phyloP scores from a whole-genome alignment of 2,113 vertebrate genomes.

The Empidonax alnorum region DNA sequence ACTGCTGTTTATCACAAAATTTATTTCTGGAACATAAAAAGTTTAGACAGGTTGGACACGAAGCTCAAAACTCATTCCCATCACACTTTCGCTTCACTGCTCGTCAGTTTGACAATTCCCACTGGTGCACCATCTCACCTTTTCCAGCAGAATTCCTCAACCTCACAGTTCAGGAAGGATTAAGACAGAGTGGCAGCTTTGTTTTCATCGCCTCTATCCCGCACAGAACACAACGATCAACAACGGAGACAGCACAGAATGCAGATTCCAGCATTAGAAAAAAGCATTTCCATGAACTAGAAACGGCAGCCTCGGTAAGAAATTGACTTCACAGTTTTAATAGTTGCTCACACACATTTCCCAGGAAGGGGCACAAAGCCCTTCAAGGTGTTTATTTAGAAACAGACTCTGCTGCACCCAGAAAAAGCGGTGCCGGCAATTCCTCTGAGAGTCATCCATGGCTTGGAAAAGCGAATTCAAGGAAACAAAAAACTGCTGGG shows the following conservation, averaged over 20 bases:
- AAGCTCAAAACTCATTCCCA: neutral
- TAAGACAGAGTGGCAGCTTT: constrained; percentile 14
- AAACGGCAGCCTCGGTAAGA: constrained; percentile 22
- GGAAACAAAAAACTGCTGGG: constrained; percentile 23
- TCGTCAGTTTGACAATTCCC: neutral
- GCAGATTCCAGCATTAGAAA: neutral
- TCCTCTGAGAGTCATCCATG: constrained; percentile 1
- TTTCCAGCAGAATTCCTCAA: neutral
- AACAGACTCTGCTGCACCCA: constrained; percentile 8
- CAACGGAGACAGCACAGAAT: neutral
- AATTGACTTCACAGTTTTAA: constrained; percentile 63
- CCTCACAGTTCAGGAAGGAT: neutral
- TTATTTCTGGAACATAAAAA: neutral
- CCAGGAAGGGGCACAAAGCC: neutral
- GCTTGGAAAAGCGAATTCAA: constrained; percentile 63
- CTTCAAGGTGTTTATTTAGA: constrained; percentile 31
- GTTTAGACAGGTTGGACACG: neutral
- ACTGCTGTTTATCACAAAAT: neutral
- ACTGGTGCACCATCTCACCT: neutral
- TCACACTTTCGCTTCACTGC: neutral
- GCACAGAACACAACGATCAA: neutral
- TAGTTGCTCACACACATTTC: constrained; percentile 30
- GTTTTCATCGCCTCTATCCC: neutral
- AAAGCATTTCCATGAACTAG: constrained; percentile 9
- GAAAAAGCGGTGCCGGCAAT: constrained; percentile 35